Conservation (phyloP, 2,797 vertebrate species). For the Salmo trutta region DNA sequence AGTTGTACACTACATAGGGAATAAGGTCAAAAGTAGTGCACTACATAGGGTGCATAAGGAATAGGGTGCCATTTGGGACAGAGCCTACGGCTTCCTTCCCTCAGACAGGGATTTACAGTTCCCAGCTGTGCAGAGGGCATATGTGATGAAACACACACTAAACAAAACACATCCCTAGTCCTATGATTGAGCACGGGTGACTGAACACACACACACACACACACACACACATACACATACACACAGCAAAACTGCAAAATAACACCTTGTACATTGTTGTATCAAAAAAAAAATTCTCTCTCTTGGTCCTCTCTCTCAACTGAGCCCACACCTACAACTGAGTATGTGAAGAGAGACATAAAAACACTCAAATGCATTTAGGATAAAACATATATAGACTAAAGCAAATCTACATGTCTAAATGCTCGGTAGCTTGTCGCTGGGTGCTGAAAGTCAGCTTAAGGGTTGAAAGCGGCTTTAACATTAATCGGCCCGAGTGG, state of each 20-base stretch:
- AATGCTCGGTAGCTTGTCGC: conserved; percentile 39
- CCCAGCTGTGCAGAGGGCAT: neutral
- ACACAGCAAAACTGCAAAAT: neutral
- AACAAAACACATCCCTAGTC: neutral
- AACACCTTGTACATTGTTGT: neutral
- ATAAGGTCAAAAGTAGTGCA: too few species aligned
- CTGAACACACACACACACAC: conserved; percentile 20
- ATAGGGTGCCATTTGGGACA: neutral
- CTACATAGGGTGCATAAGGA: too few species aligned
- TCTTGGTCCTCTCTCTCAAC: neutral
- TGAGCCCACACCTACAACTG: too few species aligned
- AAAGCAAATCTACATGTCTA: conserved; percentile 40
- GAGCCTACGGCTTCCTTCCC: neutral
- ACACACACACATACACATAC: conserved; percentile 4
- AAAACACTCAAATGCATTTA: neutral
- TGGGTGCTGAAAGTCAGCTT: conserved; percentile 68
- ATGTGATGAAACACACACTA: neutral
- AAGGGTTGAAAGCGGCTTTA: conserved; percentile 74
- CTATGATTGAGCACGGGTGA: too few species aligned
- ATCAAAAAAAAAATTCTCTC: neutral
- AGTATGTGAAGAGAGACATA: neutral
- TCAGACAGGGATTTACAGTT: neutral
- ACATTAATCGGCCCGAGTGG: conserved; percentile 71
- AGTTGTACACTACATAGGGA: too few species aligned
- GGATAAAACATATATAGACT: conserved; percentile 1